A percentile compares a stretch with the other conserved stretches of the same genome.
Evolutionary conservation across 2,797 vertebrate genomes (phyloP).

Genomic region (Galaxias olidus): DNA sequence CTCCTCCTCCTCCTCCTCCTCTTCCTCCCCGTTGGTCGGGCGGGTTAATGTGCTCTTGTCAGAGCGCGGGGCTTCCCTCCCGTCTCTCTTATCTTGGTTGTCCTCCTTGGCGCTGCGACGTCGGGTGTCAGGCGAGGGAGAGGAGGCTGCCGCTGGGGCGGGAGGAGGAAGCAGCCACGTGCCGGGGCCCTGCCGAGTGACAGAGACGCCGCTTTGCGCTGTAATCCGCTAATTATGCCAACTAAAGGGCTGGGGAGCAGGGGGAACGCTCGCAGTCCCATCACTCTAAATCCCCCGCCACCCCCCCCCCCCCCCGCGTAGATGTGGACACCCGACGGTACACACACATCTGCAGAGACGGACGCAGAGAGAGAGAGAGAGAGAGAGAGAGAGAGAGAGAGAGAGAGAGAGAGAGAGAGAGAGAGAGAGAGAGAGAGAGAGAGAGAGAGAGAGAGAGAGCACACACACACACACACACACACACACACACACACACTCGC

Average conservation of each 20-base stretch:
- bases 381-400: not conserved
- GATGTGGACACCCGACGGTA: not conserved
- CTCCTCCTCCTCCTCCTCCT: too few species aligned
- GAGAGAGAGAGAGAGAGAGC: too few species aligned
- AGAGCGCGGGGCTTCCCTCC: constrained; percentile 65
- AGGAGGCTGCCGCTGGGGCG: not conserved
- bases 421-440: too few species aligned
- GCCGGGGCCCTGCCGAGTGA: constrained; percentile 49
- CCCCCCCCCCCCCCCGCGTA: constrained; percentile 29
- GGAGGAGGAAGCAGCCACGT: constrained; percentile 48
- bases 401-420: too few species aligned
- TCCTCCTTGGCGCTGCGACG: constrained; percentile 59
- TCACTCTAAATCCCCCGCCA: constrained; percentile 27
- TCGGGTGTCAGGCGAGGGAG: constrained; percentile 62
- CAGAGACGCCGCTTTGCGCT: constrained; percentile 64
- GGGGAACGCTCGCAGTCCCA: constrained; percentile 19
- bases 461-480: constrained; percentile 12
- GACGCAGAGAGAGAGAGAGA: not conserved
- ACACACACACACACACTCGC: constrained; percentile 14
- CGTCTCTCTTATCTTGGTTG: constrained; percentile 69
- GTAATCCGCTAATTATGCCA: constrained; percentile 78
- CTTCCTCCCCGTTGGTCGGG: not conserved
- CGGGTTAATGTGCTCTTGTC: constrained; percentile 75
- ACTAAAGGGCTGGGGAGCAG: constrained; percentile 65
- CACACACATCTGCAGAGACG: too few species aligned